These are phyloP conservation scores for Oopsacas minuta DNA, from an alignment of 37 sponge, comb jelly and placozoan genomes.

Conservation along the genomic window DNA sequence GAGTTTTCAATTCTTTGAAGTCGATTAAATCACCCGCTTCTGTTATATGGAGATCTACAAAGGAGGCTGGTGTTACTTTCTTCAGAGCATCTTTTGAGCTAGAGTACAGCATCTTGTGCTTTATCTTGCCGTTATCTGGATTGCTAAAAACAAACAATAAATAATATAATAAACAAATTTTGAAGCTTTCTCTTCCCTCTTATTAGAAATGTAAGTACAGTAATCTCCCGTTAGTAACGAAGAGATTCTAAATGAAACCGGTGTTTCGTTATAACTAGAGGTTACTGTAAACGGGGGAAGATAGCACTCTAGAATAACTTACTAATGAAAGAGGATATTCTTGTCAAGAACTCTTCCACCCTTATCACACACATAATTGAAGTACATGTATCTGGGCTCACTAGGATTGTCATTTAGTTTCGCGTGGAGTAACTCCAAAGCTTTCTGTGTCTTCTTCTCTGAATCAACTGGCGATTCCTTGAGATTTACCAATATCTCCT, in stretches of 20 bases:
- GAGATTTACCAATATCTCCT: background rate
- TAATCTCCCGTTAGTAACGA: background rate
- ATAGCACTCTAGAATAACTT: background rate
- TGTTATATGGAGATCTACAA: background rate
- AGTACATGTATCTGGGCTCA: background rate
- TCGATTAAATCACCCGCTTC: background rate
- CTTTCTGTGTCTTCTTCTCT: background rate
- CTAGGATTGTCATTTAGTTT: background rate
- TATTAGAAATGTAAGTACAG: background rate
- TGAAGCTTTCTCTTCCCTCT: too few species aligned
- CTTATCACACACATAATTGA: background rate
- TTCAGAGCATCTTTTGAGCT: slow-evolving; percentile 5
- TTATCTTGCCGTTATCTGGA: background rate
- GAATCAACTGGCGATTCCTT: background rate
- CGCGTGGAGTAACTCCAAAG: background rate
- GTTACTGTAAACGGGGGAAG: background rate
- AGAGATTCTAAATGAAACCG: background rate
- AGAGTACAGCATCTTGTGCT: slow-evolving; percentile 6
- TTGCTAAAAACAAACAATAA: background rate
- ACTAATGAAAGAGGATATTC: background rate
- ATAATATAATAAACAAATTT: background rate
- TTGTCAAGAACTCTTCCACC: background rate
- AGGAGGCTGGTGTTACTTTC: background rate
- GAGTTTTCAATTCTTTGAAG: background rate
- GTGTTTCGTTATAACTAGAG: background rate